Percentiles rank a stretch among this genome's conserved stretches.
Conservation (phyloP, 1,140 invertebrate species). For the Temnothorax nylanderi region DNA sequence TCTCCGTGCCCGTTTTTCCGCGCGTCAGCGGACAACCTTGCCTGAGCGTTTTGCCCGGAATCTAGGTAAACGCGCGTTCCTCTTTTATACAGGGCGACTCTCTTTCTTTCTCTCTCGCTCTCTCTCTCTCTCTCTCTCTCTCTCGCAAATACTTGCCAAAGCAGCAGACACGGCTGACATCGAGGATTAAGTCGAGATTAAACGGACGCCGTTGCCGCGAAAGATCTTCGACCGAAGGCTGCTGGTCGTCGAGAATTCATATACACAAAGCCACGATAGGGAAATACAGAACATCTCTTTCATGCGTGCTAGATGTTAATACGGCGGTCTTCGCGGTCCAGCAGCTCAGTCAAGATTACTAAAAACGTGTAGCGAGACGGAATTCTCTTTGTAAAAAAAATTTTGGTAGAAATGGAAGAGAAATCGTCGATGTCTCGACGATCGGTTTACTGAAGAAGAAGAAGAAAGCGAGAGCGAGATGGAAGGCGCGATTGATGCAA, state of each 20-base stretch:
- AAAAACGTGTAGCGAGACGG: background rate
- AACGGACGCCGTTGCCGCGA: slow-evolving; percentile 20
- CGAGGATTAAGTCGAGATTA: slow-evolving; percentile 48
- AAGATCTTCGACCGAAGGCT: background rate
- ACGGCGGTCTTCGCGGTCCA: background rate
- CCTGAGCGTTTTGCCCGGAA: slow-evolving; percentile 24
- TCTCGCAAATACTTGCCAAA: background rate
- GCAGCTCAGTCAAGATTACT: background rate
- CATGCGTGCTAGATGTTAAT: background rate
- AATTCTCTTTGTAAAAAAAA: background rate
- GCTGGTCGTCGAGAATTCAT: background rate
- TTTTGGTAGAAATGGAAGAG: background rate
- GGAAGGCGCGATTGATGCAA: background rate
- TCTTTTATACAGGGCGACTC: background rate
- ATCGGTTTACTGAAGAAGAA: background rate
- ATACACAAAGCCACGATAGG: background rate
- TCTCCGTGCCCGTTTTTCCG: background rate
- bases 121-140: background rate
- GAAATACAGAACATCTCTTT: background rate
- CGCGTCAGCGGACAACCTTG: background rate
- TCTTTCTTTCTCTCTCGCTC: background rate
- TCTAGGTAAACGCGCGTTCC: slow-evolving; percentile 22
- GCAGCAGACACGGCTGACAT: slow-evolving; percentile 36
- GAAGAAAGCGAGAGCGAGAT: background rate
- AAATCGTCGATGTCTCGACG: background rate